Conservation (phyloP, 2,888 invertebrate species). For the Phaonia tiefii region DNA sequence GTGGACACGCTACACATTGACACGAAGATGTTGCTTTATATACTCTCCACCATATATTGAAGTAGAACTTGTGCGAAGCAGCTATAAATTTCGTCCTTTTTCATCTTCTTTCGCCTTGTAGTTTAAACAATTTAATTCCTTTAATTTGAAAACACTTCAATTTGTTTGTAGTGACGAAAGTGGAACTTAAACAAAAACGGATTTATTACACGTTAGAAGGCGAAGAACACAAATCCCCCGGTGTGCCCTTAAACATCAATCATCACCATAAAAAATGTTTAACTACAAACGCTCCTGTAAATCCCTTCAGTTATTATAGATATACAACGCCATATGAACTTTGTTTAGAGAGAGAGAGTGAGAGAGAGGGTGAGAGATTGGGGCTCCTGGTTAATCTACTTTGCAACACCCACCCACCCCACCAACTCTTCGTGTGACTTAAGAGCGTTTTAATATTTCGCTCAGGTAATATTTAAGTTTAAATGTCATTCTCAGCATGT, state of each 20-base stretch:
- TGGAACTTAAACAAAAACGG: background rate
- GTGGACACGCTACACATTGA: conserved; percentile 23
- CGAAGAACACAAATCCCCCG: conserved; percentile 45
- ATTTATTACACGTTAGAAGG: background rate
- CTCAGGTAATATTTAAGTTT: conserved; percentile 29
- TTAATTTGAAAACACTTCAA: conserved; percentile 18
- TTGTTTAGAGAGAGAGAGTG: too few species aligned
- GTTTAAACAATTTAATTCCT: background rate
- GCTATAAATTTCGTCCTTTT: too few species aligned
- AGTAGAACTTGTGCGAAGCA: too few species aligned
- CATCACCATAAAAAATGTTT: conserved; percentile 46
- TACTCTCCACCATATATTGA: too few species aligned
- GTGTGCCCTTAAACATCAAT: conserved; percentile 54
- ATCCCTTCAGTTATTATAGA: conserved; percentile 10
- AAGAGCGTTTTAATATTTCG: conserved; percentile 18
- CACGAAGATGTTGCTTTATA: too few species aligned
- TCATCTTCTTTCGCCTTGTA: too few species aligned
- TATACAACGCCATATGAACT: conserved; percentile 7
- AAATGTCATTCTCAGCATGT: conserved; percentile 32
- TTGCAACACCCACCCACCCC: conserved; percentile 16
- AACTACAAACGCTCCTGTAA: conserved; percentile 31
- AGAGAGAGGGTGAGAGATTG: too few species aligned
- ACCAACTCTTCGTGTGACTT: background rate
- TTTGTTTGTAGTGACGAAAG: conserved; percentile 25
- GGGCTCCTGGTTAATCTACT: conserved; percentile 20